A percentile compares a stretch with the other conserved stretches of the same genome.
These are phyloP conservation scores for Diachasma alloeum DNA, from an alignment of 1,140 invertebrate species.

Conservation along the genomic window DNA sequence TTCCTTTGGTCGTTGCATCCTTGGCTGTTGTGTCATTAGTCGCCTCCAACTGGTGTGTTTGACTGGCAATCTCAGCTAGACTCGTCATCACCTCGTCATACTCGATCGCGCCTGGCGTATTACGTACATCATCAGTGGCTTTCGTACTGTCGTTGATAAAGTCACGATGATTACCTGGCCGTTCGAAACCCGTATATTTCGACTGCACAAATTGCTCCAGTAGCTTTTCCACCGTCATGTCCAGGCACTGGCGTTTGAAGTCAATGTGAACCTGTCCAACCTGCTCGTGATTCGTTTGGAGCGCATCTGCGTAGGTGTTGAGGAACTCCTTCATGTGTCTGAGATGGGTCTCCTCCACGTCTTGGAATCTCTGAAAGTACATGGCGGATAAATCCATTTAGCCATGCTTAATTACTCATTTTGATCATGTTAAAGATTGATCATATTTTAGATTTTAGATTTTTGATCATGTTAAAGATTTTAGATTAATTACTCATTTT, in stretches of 20 bases:
- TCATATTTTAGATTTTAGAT: too few relatives aligned
- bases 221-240: conserved; percentile 90
- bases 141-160: conserved; percentile 17
- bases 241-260: conserved; percentile 88
- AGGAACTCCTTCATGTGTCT: conserved; percentile 96
- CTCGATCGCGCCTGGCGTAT: conserved; percentile 53
- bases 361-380: conserved; percentile 87
- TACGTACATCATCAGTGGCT: conserved; percentile 12
- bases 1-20: conserved; percentile 54
- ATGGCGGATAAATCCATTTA: background rate
- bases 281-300: conserved; percentile 88
- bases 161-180: conserved; percentile 74
- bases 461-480: too few relatives aligned
- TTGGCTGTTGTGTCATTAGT: conserved; percentile 43
- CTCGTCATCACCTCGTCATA: conserved; percentile 69
- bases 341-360: conserved; percentile 90
- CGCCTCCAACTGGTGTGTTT: conserved; percentile 46
- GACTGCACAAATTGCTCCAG: conserved; percentile 89
- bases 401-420: too few relatives aligned
- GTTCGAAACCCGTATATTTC: conserved; percentile 91
- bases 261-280: conserved; percentile 90
- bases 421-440: too few relatives aligned
- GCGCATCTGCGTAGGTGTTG: conserved; percentile 85
- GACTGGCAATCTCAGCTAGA: conserved; percentile 55
- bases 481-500: too few relatives aligned